Evolutionary conservation across 2,888 invertebrate genomes (phyloP).

Genomic region (Drosophila barbarae): DNA sequence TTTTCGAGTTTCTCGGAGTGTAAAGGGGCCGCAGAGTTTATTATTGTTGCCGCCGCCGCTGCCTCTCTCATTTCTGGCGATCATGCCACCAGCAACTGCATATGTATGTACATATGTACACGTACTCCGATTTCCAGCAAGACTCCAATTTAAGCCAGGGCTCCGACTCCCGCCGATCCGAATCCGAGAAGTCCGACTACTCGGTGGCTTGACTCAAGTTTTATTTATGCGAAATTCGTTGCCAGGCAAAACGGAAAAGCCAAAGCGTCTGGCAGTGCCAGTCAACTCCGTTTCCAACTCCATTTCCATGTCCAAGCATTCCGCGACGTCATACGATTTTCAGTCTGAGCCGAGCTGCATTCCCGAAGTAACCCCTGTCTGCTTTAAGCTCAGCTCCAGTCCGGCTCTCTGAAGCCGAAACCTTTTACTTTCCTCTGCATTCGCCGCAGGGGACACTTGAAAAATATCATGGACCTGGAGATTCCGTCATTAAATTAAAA

Average conservation of each 20-base stretch:
- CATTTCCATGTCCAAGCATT: constrained; percentile 38
- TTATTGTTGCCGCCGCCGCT: constrained; percentile 12
- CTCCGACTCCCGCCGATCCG: constrained; percentile 10
- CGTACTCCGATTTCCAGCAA: constrained; percentile 14
- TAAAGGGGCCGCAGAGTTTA: constrained; percentile 13
- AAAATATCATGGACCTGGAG: no score
- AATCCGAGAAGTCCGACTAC: constrained; percentile 4
- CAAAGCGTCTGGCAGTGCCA: constrained; percentile 44
- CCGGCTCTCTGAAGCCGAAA: constrained; percentile 1
- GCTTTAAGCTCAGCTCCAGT: constrained; percentile 1
- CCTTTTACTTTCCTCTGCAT: constrained; percentile 44
- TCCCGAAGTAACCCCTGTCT: constrained; percentile 1
- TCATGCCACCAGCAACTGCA: constrained; percentile 46
- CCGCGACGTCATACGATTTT: constrained; percentile 37
- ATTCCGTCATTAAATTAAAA: background rate
- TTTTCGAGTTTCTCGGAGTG: constrained; percentile 19
- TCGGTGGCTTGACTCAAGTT: constrained; percentile 24
- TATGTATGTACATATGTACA: constrained; percentile 6
- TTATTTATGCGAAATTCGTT: constrained; percentile 36
- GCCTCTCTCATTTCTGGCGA: constrained; percentile 54
- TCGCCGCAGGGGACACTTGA: background rate
- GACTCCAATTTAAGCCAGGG: constrained; percentile 23
- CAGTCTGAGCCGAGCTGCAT: constrained; percentile 13
- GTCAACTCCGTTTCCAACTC: constrained; percentile 27
- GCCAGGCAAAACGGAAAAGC: constrained; percentile 27